These are phyloP conservation scores for Ciconia stormi DNA, from an alignment of 2,113 vertebrate species.

Conservation along the genomic window DNA sequence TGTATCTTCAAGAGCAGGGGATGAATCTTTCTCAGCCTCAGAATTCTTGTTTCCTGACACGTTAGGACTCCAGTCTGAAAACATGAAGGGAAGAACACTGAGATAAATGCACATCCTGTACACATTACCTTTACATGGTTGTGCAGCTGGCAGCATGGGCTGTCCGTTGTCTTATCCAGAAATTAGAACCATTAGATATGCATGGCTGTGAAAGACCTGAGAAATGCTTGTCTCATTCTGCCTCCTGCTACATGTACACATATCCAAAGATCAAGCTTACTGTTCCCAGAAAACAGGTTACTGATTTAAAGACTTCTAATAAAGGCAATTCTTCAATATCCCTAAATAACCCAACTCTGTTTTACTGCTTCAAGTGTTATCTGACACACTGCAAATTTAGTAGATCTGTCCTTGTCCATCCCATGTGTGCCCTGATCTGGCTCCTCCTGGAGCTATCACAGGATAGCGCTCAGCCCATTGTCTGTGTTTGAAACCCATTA, in stretches of 20 bases:
- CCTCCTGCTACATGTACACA: background rate
- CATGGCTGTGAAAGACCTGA: background rate
- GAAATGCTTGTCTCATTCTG: background rate
- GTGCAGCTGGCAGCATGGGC: background rate
- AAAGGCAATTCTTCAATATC: background rate
- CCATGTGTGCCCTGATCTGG: background rate
- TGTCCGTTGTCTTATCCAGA: background rate
- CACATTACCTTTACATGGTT: background rate
- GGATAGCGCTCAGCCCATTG: background rate
- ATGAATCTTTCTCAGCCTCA: background rate
- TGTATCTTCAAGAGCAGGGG: background rate
- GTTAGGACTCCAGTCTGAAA: constrained; percentile 2
- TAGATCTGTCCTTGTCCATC: background rate
- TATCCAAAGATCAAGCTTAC: background rate
- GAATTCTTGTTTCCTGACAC: background rate
- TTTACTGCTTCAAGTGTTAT: background rate
- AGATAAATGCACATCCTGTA: background rate
- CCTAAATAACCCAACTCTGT: background rate
- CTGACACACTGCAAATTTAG: background rate
- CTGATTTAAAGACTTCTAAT: background rate
- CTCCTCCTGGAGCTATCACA: background rate
- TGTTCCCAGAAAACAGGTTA: background rate
- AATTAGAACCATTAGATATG: background rate
- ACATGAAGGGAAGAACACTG: background rate
- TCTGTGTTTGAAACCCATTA: background rate